Evolutionary conservation across 64 coral and sea anemone genomes (phyloP), one percentile per base, ranked within the genome.

Genomic region (Montipora cactus): DNA sequence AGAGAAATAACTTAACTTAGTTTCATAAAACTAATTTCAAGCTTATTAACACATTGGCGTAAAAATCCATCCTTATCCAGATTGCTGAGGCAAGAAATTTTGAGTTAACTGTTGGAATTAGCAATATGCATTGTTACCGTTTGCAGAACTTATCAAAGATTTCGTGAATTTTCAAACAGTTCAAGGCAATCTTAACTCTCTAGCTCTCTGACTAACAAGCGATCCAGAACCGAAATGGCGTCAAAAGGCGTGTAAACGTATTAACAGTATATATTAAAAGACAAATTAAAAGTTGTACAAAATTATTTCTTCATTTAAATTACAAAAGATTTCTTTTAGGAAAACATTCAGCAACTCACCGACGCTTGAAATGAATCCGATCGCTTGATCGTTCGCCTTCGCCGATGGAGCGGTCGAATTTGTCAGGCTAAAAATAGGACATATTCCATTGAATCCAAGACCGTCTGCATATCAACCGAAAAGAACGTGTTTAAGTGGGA

Each of bases 311-410:
- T 57, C 11, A 11, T 25, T 46, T 11, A 25, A 8, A 37, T 46
- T 46, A 14, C 2, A 37, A 19, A 19, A 49, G 13, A 78, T 78
- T 15, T 50, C 15, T 46, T n/a, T 78, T 44, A 64, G 57, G 15
- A 1, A 62, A 82, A 62, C 44, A 19, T 4, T 71, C 70, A 20
- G n/a, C 61, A n/a, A 20, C 82, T 85, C 8, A 86, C 82, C 82
- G 18, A 86, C n/a, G n/a, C 66, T 86, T 5, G 62, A 48, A 8
- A 86, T 67, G 71, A 49, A 86, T 14, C 47, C 82, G 5, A 86
- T 68, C 19, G 82, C 82, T 50, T 86, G 44, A 12, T 86, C 66
- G 82, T 71, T 86, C 66, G 82, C 82, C 19, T 48, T 72, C 37
- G 19, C 66, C 66, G 13, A 18, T 66, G 82, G 66, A 70, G 64